phyloP scores from a whole-genome alignment of 2,113 vertebrate genomes.

The Psammodynastes pulverulentus region DNA sequence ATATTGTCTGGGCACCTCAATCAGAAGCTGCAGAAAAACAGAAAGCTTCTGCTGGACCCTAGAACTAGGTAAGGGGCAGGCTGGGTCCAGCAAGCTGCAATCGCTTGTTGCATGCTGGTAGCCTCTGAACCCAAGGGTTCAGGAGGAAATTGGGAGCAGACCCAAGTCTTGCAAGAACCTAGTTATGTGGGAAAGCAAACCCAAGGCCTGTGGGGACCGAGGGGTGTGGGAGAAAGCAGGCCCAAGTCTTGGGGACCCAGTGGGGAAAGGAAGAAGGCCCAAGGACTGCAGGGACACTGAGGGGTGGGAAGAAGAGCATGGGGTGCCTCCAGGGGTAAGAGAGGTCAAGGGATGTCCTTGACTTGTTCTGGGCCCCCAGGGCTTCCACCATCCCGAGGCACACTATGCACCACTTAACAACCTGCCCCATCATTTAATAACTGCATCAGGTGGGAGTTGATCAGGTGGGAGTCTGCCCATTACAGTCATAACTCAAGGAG shows the following conservation, averaged over 20 bases:
- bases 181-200: background rate
- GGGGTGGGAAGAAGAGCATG: background rate
- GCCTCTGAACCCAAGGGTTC: background rate
- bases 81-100: background rate
- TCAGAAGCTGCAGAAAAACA: background rate
- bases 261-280: background rate
- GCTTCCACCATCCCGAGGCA: background rate
- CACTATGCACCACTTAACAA: background rate
- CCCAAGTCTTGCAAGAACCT: background rate
- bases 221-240: background rate
- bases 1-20: background rate
- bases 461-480: background rate
- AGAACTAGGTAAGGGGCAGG: background rate
- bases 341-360: background rate
- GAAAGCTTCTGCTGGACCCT: background rate
- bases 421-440: background rate
- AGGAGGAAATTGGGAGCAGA: background rate
- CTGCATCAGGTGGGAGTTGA: background rate
- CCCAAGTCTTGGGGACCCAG: background rate
- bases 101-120: background rate
- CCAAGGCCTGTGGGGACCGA: background rate
- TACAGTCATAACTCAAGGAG: background rate
- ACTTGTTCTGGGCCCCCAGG: background rate
- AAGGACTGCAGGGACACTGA: background rate
- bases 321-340: background rate